phyloP scores from a whole-genome alignment of 2,113 vertebrate genomes.

The Urocynchramus pylzowi region DNA sequence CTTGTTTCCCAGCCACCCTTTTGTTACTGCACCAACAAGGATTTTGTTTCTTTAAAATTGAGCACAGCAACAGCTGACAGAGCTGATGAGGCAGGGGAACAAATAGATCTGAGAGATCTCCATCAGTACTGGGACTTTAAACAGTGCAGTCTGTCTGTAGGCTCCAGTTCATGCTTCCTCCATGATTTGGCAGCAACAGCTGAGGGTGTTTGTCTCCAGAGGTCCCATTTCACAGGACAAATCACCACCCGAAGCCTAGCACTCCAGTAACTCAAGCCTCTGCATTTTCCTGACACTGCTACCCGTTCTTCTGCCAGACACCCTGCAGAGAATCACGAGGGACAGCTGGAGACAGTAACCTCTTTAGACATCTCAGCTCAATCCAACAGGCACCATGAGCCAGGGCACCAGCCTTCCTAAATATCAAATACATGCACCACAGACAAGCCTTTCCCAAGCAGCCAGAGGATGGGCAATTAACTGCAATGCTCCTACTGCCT shows the following conservation, averaged over 20 bases:
- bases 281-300: not conserved
- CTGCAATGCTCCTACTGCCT: not conserved
- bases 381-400: not conserved
- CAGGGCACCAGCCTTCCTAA: not conserved
- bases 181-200: not conserved
- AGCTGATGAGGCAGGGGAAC: not conserved
- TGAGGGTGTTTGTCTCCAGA: not conserved
- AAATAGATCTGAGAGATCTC: not conserved
- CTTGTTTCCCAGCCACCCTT: not conserved
- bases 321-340: not conserved
- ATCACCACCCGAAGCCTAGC: not conserved
- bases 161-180: not conserved
- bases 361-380: not conserved
- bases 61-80: not conserved
- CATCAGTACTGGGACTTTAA: not conserved
- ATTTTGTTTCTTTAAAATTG: not conserved
- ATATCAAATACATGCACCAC: accelerated
- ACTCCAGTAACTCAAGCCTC: not conserved
- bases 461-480: not conserved
- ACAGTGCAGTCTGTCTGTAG: not conserved
- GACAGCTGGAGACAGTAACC: not conserved
- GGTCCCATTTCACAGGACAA: not conserved
- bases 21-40: not conserved
- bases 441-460: not conserved
- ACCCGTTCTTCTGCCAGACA: not conserved